Percentiles rank a stretch among this genome's conserved stretches.
Conservation (phyloP, 2,888 invertebrate species). For the Nomada fucata region DNA sequence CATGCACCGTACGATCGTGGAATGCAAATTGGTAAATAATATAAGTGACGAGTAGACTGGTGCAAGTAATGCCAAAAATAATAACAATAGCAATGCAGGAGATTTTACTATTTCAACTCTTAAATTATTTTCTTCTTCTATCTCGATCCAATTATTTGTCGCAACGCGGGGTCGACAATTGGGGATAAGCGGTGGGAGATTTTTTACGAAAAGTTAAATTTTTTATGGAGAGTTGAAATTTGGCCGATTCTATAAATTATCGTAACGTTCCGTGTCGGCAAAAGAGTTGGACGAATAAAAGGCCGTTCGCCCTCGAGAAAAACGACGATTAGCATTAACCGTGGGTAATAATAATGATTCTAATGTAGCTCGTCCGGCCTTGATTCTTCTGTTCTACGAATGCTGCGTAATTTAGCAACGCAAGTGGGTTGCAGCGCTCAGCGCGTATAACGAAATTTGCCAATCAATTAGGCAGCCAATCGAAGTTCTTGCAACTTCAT, state of each 20-base stretch:
- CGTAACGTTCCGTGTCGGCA: not conserved
- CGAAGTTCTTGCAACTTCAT: conserved; percentile 24
- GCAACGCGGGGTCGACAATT: too few relatives aligned
- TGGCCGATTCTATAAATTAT: not conserved
- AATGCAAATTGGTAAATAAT: too few relatives aligned
- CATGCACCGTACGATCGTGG: too few relatives aligned
- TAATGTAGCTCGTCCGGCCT: conserved; percentile 81
- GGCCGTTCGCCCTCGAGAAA: conserved; percentile 58
- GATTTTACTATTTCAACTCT: too few relatives aligned
- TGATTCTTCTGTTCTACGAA: conserved; percentile 77
- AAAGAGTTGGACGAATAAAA: conserved; percentile 35
- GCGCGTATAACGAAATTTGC: conserved; percentile 68
- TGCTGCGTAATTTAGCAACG: conserved; percentile 77
- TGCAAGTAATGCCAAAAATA: too few relatives aligned
- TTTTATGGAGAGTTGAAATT: too few relatives aligned
- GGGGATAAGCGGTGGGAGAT: too few relatives aligned
- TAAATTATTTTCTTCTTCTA: not conserved
- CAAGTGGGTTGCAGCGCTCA: conserved; percentile 74
- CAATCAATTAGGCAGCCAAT: conserved; percentile 40
- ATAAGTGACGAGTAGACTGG: too few relatives aligned
- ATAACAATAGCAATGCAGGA: too few relatives aligned
- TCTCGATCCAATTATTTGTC: not conserved
- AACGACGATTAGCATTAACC: conserved; percentile 64
- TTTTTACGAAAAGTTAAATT: too few relatives aligned
- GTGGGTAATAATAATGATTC: conserved; percentile 75